These are phyloP conservation scores for Rana temporaria DNA, from an alignment of 2,113 vertebrate species.

Conservation along the genomic window DNA sequence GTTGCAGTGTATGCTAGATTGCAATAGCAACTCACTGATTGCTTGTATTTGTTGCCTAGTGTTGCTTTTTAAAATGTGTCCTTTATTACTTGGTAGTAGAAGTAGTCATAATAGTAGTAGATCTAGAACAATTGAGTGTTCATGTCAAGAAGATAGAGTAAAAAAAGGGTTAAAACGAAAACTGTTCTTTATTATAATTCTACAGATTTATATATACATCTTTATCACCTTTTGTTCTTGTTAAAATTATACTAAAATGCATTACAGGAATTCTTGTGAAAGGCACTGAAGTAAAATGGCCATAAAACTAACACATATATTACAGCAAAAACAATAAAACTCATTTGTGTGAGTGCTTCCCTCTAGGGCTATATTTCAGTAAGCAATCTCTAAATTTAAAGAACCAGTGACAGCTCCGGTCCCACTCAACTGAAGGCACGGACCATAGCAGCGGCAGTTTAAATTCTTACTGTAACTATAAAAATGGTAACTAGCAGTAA, in stretches of 20 bases:
- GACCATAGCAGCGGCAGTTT: background rate
- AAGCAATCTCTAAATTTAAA: constrained; percentile 24
- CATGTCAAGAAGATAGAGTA: background rate
- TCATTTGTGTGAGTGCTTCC: constrained; percentile 53
- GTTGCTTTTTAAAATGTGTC: too few species aligned
- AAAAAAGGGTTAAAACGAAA: constrained; percentile 9
- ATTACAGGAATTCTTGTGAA: constrained; percentile 55
- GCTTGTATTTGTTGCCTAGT: too few species aligned
- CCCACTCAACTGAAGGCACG: background rate
- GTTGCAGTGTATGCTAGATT: too few species aligned
- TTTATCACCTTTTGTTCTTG: constrained; percentile 51
- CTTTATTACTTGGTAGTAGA: too few species aligned
- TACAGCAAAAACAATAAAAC: constrained; percentile 55
- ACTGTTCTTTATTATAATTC: constrained; percentile 22
- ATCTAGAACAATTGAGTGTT: background rate
- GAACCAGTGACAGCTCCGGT: constrained; percentile 20
- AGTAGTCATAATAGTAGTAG: too few species aligned
- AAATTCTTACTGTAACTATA: background rate
- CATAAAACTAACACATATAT: constrained; percentile 55
- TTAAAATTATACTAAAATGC: constrained; percentile 53
- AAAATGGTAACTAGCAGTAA: too few species aligned
- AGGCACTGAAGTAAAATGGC: constrained; percentile 50
- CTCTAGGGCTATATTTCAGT: constrained; percentile 35
- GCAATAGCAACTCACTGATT: too few species aligned
- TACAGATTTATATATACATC: constrained; percentile 35